Conservation (phyloP, 2,888 invertebrate genomes). For the Epinotia demarniana region DNA sequence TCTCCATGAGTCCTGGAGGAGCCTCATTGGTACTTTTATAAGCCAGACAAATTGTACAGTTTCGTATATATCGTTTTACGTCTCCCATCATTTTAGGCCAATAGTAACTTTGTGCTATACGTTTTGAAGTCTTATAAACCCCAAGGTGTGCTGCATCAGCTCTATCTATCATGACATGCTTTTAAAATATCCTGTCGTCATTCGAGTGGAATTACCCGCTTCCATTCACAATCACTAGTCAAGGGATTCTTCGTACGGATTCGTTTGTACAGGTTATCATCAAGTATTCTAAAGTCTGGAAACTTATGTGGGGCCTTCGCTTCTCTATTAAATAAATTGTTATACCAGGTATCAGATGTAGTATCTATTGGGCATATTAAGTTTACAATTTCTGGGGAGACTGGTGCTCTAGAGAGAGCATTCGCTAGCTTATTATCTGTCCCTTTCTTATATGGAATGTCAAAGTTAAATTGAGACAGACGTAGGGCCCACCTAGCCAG, state of each 20-base stretch:
- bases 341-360: neutral
- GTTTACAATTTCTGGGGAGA: neutral
- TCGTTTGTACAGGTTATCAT: neutral
- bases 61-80: neutral
- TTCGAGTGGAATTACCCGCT: neutral
- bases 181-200: neutral
- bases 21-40: too few relatives aligned
- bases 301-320: neutral
- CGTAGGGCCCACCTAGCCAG: neutral
- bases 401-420: neutral
- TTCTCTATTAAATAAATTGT: neutral
- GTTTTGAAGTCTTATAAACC: neutral
- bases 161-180: neutral
- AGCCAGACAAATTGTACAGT: neutral
- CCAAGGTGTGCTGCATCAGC: neutral
- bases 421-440: neutral
- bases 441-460: neutral
- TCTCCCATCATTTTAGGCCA: constrained; percentile 1
- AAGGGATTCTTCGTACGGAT: neutral
- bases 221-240: too few relatives aligned
- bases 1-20: too few relatives aligned
- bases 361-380: neutral
- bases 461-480: neutral
- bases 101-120: neutral
- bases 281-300: neutral